phyloP scores from a whole-genome alignment of 2,113 vertebrate genomes.

The Myanophis thanlyinensis region DNA sequence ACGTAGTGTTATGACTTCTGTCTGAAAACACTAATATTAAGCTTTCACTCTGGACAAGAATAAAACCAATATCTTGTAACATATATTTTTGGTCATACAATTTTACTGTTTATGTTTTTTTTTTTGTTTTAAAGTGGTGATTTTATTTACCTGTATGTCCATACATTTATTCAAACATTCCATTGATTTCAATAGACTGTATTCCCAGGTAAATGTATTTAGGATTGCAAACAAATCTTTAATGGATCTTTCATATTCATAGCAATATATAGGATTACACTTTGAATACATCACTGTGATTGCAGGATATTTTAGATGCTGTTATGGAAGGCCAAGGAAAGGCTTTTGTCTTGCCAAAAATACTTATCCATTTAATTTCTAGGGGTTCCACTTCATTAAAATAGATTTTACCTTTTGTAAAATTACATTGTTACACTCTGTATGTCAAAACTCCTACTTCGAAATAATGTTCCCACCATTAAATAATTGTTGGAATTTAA shows the following conservation, averaged over 20 bases:
- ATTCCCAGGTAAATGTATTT: not conserved
- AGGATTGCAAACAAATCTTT: not conserved
- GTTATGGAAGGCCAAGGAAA: not conserved
- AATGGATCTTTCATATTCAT: not conserved
- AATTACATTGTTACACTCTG: not conserved
- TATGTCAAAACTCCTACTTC: not conserved
- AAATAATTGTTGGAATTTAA: constrained; percentile 3
- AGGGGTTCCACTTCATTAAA: not conserved
- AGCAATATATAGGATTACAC: not conserved
- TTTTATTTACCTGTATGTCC: not conserved
- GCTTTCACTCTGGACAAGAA: not conserved
- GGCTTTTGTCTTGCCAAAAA: not conserved
- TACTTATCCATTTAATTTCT: not conserved
- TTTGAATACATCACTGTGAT: not conserved
- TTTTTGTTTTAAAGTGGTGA: not conserved
- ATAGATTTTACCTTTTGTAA: not conserved
- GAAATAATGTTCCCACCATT: not conserved
- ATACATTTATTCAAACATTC: not conserved
- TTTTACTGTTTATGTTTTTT: not conserved
- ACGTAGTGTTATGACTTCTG: not conserved
- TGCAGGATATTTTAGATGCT: not conserved
- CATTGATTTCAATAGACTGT: not conserved
- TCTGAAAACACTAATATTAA: not conserved
- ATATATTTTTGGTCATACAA: not conserved
- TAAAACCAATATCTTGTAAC: not conserved